Base-by-base conservation (phyloP, 2,888 invertebrate species). In the Periphyllus acericola region DNA sequence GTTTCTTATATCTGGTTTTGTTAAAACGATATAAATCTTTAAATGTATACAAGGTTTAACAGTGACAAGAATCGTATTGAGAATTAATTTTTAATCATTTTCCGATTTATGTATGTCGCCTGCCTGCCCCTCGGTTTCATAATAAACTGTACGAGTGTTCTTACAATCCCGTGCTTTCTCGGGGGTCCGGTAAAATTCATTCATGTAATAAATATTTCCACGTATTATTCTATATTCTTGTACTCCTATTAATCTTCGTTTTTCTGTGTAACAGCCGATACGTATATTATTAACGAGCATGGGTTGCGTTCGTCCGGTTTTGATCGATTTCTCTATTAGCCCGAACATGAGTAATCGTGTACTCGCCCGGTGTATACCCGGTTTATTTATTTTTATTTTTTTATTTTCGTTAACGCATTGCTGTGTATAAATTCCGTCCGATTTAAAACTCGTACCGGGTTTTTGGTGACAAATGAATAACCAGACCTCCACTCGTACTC, bases 311-410 rank as follows among this genome's bases (percentile, higher is more conserved):
- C 40, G 80, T 81, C 72, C 72, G 78, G 68, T 46, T 79, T 80
- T 81, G 87, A 87, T 87, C 87, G 87, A 87, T 87, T 81, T 87
- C 87, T 81, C 87, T 75, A 81, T 87, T 81, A 75, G 81, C 72
- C 66, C n/a, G 46, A n/a, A 66, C 87, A 87, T 36, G 60, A 74
- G 74, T 74, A 74, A 86, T 80, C 72, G 29, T 85, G 68, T 71
- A 78, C 72, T 60, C 34, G 17, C 60, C 46, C 46, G 46, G 46
- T 46, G 46, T 46, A 46, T 46, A 46, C 40, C 21, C 32, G 80
- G 72, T 52, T 86, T 52, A 46, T 75, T 79, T 72, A 78, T 36
- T 80, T 46, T 36, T 78, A 3, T 76, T 46, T 74, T 29, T 74
- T 74, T 74, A 29, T 25, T 21, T 32, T 17, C 72, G 14, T 14